A percentile compares a stretch with the other conserved stretches of the same genome.
Conservation (phyloP, 2,797 vertebrate genomes). For the Oreortyx pictus region DNA sequence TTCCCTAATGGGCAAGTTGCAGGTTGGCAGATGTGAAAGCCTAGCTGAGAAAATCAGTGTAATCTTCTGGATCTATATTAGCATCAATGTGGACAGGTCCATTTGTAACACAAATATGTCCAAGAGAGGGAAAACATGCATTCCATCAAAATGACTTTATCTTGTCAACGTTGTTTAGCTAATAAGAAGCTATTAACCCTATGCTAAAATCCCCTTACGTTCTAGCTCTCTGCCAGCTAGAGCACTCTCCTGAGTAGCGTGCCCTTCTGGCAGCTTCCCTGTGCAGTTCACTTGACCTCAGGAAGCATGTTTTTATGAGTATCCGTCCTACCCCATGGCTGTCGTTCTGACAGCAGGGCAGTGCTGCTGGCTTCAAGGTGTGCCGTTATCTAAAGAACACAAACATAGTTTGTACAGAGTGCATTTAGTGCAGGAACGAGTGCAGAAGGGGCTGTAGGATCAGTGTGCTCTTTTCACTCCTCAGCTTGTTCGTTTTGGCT, state of each 20-base stretch:
- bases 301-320: background rate
- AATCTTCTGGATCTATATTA: background rate
- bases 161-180: conserved; percentile 19
- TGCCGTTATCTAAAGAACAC: background rate
- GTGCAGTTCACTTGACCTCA: background rate
- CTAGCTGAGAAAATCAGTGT: background rate
- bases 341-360: background rate
- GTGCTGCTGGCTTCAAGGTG: background rate
- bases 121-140: conserved; percentile 3
- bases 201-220: background rate
- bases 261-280: background rate
- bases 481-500: background rate
- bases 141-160: conserved; percentile 23
- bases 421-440: background rate
- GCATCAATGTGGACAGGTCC: conserved; percentile 51
- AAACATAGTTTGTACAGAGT: background rate
- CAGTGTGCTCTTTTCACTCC: background rate
- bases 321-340: background rate
- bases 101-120: conserved; percentile 48
- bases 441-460: background rate
- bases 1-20: conserved; percentile 9
- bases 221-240: background rate
- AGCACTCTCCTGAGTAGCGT: background rate
- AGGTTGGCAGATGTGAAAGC: conserved; percentile 42
- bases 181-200: conserved; percentile 14